Evolutionary conservation across 92 coral and sea anemone genomes (phyloP).

Genomic region (Paragorgia papillata): DNA sequence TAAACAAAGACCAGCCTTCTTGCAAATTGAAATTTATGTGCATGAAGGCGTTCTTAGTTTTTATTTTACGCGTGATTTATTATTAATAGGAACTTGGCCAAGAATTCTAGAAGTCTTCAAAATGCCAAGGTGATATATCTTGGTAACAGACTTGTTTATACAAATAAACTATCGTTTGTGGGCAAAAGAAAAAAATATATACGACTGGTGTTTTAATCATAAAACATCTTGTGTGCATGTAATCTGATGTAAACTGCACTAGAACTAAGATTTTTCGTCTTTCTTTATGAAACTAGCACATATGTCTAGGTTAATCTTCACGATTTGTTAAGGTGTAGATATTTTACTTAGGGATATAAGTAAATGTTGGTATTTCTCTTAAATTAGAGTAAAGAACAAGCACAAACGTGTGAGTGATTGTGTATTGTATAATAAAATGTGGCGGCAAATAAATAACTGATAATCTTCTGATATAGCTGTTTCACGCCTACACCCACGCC

Average conservation of each 20-base stretch:
- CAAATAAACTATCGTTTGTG: background rate
- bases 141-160: background rate
- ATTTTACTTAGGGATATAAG: no score
- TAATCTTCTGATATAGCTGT: constrained; percentile 19
- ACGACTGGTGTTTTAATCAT: no score
- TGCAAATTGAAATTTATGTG: background rate
- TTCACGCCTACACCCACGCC: constrained; percentile 34
- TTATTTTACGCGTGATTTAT: constrained; percentile 23
- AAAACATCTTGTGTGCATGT: no score
- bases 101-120: background rate
- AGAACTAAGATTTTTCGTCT: no score
- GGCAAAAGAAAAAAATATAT: no score
- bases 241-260: no score
- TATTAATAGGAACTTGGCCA: constrained; percentile 10
- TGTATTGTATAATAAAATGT: constrained; percentile 28
- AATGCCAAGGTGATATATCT: background rate
- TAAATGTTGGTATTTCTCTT: constrained; percentile 21
- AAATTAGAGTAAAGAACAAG: constrained; percentile 15
- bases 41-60: background rate
- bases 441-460: constrained; percentile 36
- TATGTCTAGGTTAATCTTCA: no score
- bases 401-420: constrained; percentile 10
- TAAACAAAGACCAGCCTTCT: background rate
- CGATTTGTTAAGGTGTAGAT: no score
- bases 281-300: no score